Base-by-base conservation (phyloP, 2,888 invertebrate species). In the Caenorhabditis sp. region DNA sequence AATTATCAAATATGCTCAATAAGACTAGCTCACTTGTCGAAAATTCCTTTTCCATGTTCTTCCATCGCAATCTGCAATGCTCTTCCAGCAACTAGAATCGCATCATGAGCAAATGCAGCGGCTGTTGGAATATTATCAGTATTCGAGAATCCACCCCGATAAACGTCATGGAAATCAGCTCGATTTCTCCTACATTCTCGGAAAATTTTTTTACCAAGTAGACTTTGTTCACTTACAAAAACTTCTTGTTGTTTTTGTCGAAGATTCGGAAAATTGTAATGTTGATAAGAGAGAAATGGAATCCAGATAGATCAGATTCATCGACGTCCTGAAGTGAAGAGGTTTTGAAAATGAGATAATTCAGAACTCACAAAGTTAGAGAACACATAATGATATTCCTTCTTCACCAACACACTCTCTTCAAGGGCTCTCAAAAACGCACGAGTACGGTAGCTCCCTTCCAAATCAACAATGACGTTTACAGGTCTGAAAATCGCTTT, bases 41-140 rank as follows among this genome's bases (percentile, higher is more conserved):
- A 88, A 41, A 86, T 41, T 10, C 79, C 74, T 59, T 82, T 82
- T 70, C 86, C 86, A 64, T 86, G 35, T 6, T 84, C 70, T 10
- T 73, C 61, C 28, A 82, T 82, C 14, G 85, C 85, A 35, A 81
- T 79, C 22, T 86, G 66, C 22, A 88, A 74, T 6, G 89, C 87
- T 22, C 79, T 86, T 28, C 73, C 88, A 12, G 88, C 88, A 10
- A 89, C 89, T n/a, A 89, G 61, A 66, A 89, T 80, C 0, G 89
- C 87, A 54, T 89, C 89, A 64, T 89, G 89, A 47, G 89, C 89
- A 44, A 89, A 86, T 19, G 89, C 89, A 7, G 84, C 83, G n/a
- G 85, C 80, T 0, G 86, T 80, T 58, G 86, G 83, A 63, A 85
- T 72, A 44, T 22, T 75, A 14, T 77, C 84, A 19, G 72, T 73